Conservation (phyloP, 2,888 invertebrate genomes). For the Sphaerophoria taeniata region DNA sequence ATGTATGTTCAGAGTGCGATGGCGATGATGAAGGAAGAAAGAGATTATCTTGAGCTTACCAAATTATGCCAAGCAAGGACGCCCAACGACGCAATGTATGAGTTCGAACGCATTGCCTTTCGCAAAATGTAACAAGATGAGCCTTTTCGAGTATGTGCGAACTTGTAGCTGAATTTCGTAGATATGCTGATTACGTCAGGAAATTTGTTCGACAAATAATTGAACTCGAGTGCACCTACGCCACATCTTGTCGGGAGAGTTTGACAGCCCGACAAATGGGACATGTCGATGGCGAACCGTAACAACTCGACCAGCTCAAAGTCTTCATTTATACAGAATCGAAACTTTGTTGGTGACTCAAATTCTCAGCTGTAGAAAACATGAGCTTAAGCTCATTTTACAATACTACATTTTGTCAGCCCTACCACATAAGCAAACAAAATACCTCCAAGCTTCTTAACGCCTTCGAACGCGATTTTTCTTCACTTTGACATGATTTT, state of each 20-base stretch:
- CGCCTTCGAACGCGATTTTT: constrained; percentile 50
- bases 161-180: not conserved
- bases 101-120: not conserved
- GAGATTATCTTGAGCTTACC: constrained; percentile 22
- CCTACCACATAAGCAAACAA: not conserved
- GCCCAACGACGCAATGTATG: not conserved
- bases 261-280: not conserved
- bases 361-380: no score
- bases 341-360: no score
- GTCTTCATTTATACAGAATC: no score
- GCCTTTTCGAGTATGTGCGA: not conserved
- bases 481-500: constrained; percentile 69
- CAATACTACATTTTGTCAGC: no score
- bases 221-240: not conserved
- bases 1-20: constrained; percentile 3
- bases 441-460: constrained; percentile 16
- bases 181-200: constrained; percentile 23
- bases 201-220: constrained; percentile 3
- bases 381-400: no score
- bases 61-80: not conserved
- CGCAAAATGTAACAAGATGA: not conserved
- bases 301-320: no score
- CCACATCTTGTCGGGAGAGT: not conserved
- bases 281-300: no score
- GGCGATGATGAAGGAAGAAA: constrained; percentile 3